These are phyloP conservation scores for Apodemus agrarius DNA, from an alignment of 2,797 vertebrate species.

Conservation along the genomic window DNA sequence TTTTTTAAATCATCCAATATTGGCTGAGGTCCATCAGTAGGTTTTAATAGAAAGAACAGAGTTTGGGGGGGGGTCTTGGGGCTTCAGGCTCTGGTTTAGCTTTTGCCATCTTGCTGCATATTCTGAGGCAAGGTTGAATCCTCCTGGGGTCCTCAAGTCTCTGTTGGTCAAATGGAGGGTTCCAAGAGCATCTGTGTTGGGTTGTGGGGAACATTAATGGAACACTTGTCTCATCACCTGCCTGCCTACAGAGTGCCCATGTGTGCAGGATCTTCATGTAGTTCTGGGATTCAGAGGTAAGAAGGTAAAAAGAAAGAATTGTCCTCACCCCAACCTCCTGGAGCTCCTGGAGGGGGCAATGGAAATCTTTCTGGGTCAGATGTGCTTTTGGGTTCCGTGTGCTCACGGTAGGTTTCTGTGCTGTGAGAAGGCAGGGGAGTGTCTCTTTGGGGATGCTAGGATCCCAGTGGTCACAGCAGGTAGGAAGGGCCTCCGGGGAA, in stretches of 20 bases:
- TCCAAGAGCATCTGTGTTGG: background rate
- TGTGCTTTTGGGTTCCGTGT: background rate
- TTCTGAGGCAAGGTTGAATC: background rate
- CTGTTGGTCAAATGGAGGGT: background rate
- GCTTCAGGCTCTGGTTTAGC: background rate
- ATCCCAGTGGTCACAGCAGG: background rate
- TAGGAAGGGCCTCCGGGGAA: background rate
- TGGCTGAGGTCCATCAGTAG: background rate
- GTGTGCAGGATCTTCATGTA: background rate
- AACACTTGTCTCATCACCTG: background rate
- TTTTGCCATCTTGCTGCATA: background rate
- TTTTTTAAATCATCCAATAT: background rate
- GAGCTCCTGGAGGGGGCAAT: background rate
- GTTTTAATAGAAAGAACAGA: background rate
- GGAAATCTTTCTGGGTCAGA: background rate
- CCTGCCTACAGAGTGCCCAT: rapidly evolving
- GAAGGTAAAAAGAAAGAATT: background rate
- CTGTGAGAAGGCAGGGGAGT: background rate
- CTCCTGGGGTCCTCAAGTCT: background rate
- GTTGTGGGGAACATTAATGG: background rate
- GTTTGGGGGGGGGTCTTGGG: background rate
- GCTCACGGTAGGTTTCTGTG: rapidly evolving
- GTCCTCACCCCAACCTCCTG: rapidly evolving
- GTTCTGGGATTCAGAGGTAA: background rate
- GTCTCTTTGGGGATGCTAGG: background rate